Evolutionary conservation across 1,140 invertebrate genomes (phyloP), one percentile per base, ranked within the genome.

Genomic region (Asbolus verrucosus): DNA sequence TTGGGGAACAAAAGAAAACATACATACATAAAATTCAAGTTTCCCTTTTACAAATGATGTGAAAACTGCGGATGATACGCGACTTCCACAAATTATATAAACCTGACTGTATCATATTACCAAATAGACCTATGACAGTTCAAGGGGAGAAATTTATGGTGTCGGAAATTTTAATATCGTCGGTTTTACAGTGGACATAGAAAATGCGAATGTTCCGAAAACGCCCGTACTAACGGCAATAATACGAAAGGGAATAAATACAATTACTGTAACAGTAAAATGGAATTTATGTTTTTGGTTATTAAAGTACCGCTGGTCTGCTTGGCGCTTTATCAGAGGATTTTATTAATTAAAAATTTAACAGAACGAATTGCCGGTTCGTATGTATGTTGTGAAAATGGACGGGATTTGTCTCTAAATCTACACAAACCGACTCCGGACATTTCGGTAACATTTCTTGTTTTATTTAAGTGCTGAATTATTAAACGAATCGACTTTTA

Each of bases 301-400:
- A 66, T 66, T 66, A 46, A 50, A 66, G 63, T 43, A 38, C 30
- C 33, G 33, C 13, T 0, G 39, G 33, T 66, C 39, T 19, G 60
- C n/a, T 14, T 38, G 31, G 50, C 11, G 50, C 36, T 63, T 24
- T 67, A 67, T 67, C 65, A 50, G 30, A 67, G 65, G 43, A 67
- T 67, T 54, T 67, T 67, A 67, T 67, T 67, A 67, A 67, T 67
- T 67, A 67, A 67, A 67, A 67, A 67, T 67, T 67, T 67, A 67
- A 67, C 65, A 50, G 1, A 66, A 46, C 19, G 63, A 43, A 46
- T 66, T 43, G 46, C 46, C 21, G 46, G 21, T 1, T 16, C 21
- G 46, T 21, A 27, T 54, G 46, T 30, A 54, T 30, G 46, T n/a
- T 54, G 46, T 54, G 21, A 27, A 54, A 54, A 54, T 54, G 46